A percentile compares a stretch with the other conserved stretches of the same genome.
These are phyloP conservation scores for Pyrocephalus nanus DNA, from an alignment of 2,797 vertebrate species.

Conservation along the genomic window DNA sequence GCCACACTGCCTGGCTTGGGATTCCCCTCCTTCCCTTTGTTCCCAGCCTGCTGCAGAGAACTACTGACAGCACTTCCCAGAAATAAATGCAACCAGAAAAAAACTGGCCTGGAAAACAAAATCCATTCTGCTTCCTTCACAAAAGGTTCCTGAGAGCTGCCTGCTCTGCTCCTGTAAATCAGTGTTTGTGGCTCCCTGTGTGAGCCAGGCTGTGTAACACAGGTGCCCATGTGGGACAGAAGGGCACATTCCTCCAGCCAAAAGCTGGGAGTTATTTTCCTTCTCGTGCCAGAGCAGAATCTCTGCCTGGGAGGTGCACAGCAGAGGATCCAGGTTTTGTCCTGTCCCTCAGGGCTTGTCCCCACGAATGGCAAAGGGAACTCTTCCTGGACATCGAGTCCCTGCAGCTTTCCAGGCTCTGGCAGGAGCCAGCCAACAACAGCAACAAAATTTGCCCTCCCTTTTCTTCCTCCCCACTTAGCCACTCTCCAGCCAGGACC, in stretches of 20 bases:
- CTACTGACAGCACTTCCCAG: neutral
- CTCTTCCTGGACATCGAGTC: neutral
- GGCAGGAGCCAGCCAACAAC: neutral
- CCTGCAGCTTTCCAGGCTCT: neutral
- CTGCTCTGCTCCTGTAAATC: neutral
- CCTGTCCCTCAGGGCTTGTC: neutral
- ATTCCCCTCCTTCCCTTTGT: neutral
- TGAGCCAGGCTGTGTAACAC: rapidly evolving
- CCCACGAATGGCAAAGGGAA: neutral
- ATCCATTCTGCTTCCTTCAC: neutral
- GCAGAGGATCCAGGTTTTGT: neutral
- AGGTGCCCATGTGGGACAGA: rapidly evolving
- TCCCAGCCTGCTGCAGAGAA: neutral
- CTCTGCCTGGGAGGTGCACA: neutral
- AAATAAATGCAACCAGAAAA: neutral
- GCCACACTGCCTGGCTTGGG: neutral
- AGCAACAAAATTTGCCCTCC: neutral
- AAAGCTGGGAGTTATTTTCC: rapidly evolving
- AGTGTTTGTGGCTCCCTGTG: neutral
- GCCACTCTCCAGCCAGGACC: neutral
- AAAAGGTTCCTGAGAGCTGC: neutral
- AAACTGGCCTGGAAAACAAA: neutral
- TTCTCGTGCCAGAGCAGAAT: neutral
- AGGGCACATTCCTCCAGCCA: neutral
- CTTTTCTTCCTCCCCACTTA: neutral